Evolutionary conservation across 2,113 vertebrate genomes (phyloP).

Genomic region (Pterocles orientalis): DNA sequence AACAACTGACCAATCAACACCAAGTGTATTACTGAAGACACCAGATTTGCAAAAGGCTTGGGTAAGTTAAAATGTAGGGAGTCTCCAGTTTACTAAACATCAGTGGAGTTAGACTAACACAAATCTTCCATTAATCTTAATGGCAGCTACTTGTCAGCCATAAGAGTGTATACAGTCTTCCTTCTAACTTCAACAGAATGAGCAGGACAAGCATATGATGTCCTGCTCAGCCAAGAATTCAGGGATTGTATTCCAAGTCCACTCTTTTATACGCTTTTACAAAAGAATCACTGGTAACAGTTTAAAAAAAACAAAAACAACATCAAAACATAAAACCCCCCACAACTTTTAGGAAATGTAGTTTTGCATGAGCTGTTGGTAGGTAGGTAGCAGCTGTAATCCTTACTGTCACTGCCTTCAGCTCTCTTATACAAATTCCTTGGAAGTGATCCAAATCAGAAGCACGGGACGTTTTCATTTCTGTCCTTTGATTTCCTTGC

Average conservation of each 20-base stretch:
- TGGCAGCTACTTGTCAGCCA: background rate
- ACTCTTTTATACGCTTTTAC: background rate
- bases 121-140: background rate
- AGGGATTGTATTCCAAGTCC: background rate
- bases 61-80: background rate
- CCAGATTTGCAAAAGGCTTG: background rate
- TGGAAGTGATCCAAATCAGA: background rate
- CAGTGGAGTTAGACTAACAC: background rate
- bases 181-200: background rate
- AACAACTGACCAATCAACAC: background rate
- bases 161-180: background rate
- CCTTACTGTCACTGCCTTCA: background rate
- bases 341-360: background rate
- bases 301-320: background rate
- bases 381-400: background rate
- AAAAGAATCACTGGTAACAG: background rate
- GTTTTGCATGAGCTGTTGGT: background rate
- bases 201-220: background rate
- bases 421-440: background rate
- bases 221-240: background rate
- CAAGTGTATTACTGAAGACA: background rate
- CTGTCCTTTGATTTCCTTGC: background rate
- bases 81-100: background rate
- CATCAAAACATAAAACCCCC: background rate
- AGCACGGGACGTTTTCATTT: background rate